Conservation (phyloP, 1,140 invertebrate genomes). For the Leptinotarsa defecta region DNA sequence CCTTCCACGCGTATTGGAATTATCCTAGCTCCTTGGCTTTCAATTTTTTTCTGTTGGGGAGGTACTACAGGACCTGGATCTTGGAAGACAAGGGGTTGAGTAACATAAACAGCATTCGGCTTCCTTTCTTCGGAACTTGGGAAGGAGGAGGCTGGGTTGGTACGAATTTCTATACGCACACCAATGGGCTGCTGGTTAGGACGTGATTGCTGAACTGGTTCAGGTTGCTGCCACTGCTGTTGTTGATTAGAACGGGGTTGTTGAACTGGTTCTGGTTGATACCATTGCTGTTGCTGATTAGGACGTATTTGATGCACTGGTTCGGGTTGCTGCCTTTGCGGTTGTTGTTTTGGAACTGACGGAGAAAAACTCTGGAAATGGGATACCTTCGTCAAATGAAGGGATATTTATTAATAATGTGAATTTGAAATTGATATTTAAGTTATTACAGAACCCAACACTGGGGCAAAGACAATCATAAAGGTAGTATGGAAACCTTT, state of each 20-base stretch:
- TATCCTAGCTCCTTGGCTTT: conserved; percentile 49
- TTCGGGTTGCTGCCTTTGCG: conserved; percentile 27
- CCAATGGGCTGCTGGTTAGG: conserved; percentile 21
- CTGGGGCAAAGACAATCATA: too few relatives aligned
- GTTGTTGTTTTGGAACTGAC: conserved; percentile 19
- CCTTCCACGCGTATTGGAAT: conserved; percentile 55
- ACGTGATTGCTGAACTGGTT: conserved; percentile 3
- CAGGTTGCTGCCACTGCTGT: conserved; percentile 32
- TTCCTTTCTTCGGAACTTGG: conserved; percentile 28
- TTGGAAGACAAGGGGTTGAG: conserved; percentile 49
- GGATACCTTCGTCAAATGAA: too few relatives aligned
- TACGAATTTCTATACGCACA: conserved; percentile 39
- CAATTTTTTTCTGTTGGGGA: conserved; percentile 35
- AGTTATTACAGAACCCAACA: too few relatives aligned
- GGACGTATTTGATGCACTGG: conserved; percentile 1
- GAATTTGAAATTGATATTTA: too few relatives aligned
- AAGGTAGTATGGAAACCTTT: too few relatives aligned
- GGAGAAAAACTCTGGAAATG: conserved; percentile 6
- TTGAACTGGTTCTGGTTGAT: conserved; percentile 16
- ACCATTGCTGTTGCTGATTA: conserved; percentile 32
- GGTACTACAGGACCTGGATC: conserved; percentile 41
- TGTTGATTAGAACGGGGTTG: conserved; percentile 19
- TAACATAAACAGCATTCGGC: conserved; percentile 48
- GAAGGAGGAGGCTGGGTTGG: conserved; percentile 17
- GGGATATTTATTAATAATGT: too few relatives aligned